Evolutionary conservation across 2,113 vertebrate genomes (phyloP), one percentile per base, ranked within the genome.

Genomic region (Bubalus kerabau): DNA sequence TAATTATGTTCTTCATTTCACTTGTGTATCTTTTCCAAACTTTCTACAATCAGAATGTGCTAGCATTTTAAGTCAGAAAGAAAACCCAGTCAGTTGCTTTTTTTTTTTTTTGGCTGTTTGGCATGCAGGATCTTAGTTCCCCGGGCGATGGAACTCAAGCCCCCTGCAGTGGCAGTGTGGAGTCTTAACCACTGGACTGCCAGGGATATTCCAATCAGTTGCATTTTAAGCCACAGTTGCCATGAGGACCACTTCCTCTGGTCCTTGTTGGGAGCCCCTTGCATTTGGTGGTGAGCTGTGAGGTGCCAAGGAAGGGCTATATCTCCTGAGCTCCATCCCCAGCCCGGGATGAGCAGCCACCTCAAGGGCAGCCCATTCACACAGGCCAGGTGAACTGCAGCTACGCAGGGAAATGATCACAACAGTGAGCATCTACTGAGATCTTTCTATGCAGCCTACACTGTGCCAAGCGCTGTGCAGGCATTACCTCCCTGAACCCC

Each of bases 351-450:
- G 5, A 64, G 56, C 28, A 24, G 48, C 91, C 30, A 7, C 19
- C 48, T 56, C 50, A 26, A 50, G 26, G 50, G 40, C 6, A 6
- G 28, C 90, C 87, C 67, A 11, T 14, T 5, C 64, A 15, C 57
- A 46, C 3, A 4, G 11, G 21, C 46, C 24, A 43, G n/a, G 50
- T 13, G 50, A 21, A 56, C 2, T 1, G 83, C 48, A 64, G 3
- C 14, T 9, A 6, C 0, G 4, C n/a, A 13, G 43, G n/a, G 57
- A 17, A 30, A n/a, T 2, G 46, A n/a, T 2, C 28, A 13, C 3
- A 1, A 16, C 1, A 2, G 2, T 15, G 0, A 16, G 15, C 15
- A 0, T 1, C 28, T 11, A 3, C 57, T 9, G 13, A 64, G 93
- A n/a, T 67, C 84, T 40, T 16, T 54, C 74, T 15, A 2, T 14